Evolutionary conservation across 2,113 vertebrate genomes (phyloP), one percentile per base, ranked within the genome.

Genomic region (Psittacara wagleri): DNA sequence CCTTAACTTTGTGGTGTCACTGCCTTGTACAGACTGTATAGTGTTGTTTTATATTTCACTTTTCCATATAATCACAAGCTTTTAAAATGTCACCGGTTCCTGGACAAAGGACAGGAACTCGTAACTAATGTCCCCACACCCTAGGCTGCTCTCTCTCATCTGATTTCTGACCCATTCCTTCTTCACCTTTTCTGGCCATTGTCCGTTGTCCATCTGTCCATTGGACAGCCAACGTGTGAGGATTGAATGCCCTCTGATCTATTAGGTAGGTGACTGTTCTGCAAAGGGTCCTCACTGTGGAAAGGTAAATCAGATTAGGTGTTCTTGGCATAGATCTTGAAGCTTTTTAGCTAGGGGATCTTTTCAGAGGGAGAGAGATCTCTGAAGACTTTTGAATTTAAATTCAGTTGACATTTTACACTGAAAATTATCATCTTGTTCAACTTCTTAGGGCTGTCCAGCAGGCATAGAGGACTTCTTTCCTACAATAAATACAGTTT

Each of bases 401-500:
- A 74, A 80, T 70, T 64, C 35, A 86, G 11, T 27, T 66, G 69
- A 70, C 78, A 55, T 83, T 94, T 83, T 81, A 54, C 44, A 20
- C 19, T 15, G 37, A 29, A 46, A 74, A 4, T 1, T 6, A 51
- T 67, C 4, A 28, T 18, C 46, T 70, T 3, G 1, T 59, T 94
- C 81, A 46, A 70, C 19, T 81, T 92, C 55, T 70, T 67, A 68
- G 29, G 33, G 6, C 37, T 84, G 39, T 86, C 68, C 76, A 94
- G 48, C 37, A 83, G 83, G 41, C 76, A 75, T 19, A 83, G 46
- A 86, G 31, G n/a, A 54, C 8, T 27, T 59, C 70, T 89, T 29
- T 28, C n/a, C 31, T 75, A 66, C 29, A 84, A 91, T 80, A 44
- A 92, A 72, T 88, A 61, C 10, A 33, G 89, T 89, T 82, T 69